phyloP scores from a whole-genome alignment of 2,888 invertebrate genomes.

The Reticulitermes lucifugus region DNA sequence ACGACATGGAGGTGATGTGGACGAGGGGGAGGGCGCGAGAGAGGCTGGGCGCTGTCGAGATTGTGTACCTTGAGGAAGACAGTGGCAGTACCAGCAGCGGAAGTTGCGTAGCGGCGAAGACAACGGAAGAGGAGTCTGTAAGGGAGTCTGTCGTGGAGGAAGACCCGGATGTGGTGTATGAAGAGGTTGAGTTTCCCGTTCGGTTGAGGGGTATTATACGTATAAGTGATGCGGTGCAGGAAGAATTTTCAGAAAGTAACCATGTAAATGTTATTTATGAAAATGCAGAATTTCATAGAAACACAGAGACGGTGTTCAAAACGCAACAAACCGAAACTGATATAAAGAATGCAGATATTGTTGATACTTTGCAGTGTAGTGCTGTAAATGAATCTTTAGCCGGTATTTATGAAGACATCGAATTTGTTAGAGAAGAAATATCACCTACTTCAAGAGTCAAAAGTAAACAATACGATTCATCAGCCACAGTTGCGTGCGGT shows the following conservation, averaged over 20 bases:
- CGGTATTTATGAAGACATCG: neutral
- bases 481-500: neutral
- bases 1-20: constrained; percentile 67
- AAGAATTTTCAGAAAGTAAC: neutral
- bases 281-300: constrained; percentile 4
- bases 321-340: neutral
- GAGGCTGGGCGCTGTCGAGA: constrained; percentile 68
- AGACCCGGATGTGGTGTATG: neutral
- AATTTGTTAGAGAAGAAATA: neutral
- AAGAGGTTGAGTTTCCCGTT: neutral
- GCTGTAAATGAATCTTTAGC: neutral
- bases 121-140: constrained; percentile 17
- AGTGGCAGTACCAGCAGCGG: constrained; percentile 72
- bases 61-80: constrained; percentile 76
- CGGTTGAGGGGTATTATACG: neutral
- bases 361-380: neutral
- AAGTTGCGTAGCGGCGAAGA: constrained; percentile 63
- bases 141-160: constrained; percentile 39
- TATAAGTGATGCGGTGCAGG: neutral
- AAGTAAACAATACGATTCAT: neutral
- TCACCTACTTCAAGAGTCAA: neutral
- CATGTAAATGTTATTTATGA: neutral
- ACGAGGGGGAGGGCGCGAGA: constrained; percentile 67
- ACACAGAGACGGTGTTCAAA: neutral
- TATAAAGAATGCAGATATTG: neutral